Conservation (phyloP, 2,888 invertebrate species). For the Endomychus coccineus region DNA sequence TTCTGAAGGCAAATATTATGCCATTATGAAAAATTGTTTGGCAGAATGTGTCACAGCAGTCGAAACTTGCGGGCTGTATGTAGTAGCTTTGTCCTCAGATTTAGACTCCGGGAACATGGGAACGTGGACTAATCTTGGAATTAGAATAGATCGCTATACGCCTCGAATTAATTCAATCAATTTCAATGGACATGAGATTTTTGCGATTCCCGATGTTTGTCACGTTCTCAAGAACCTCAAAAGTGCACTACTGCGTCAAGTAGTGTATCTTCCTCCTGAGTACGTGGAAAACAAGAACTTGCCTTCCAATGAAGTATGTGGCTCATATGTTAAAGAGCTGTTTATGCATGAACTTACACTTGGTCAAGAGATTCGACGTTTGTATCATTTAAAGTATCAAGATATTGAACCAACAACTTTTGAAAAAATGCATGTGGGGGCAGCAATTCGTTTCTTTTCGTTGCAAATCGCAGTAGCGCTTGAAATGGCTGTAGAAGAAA, state of each 20-base stretch:
- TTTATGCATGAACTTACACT: neutral
- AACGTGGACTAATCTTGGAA: no score
- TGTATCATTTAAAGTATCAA: neutral
- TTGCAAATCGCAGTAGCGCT: slow-evolving; percentile 2
- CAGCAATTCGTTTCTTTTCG: neutral
- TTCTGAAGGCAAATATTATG: neutral
- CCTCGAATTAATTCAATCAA: neutral
- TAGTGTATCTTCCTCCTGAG: neutral
- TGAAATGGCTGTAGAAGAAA: neutral
- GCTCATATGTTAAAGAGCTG: neutral
- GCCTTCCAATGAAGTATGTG: neutral
- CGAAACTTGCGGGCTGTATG: neutral
- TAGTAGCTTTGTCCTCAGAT: neutral
- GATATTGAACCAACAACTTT: neutral
- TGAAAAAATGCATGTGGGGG: neutral
- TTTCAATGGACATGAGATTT: neutral
- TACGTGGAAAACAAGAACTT: neutral
- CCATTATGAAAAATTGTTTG: neutral
- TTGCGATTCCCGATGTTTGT: slow-evolving; percentile 2
- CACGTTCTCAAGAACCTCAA: slow-evolving; percentile 1
- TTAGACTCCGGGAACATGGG: neutral
- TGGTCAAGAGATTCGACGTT: neutral
- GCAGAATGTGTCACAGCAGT: neutral
- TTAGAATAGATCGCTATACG: no score
- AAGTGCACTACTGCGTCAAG: neutral